Percentiles rank a stretch among this genome's conserved stretches.
Evolutionary conservation across 2,113 vertebrate genomes (phyloP).

Genomic region (Perognathus longimembris): DNA sequence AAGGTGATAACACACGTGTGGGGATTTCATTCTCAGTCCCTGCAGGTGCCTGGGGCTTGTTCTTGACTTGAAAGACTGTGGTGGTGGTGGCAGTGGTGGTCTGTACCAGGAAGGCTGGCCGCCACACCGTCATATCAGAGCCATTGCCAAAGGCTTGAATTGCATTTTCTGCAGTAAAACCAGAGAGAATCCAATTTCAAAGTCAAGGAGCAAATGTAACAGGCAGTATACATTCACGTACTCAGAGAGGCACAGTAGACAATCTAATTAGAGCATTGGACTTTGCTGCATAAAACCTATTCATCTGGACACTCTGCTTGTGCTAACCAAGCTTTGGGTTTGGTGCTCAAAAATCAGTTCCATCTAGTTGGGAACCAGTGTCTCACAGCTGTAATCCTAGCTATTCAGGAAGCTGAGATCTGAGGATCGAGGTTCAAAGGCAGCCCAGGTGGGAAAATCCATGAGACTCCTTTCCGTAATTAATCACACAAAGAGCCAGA

Average conservation of each 20-base stretch:
- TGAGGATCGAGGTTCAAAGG: too few relatives aligned
- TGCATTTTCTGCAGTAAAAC: conserved; percentile 92
- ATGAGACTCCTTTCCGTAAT: too few relatives aligned
- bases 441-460: too few relatives aligned
- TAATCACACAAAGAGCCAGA: too few relatives aligned
- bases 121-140: conserved; percentile 96
- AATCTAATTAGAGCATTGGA: background rate
- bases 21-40: conserved; percentile 91
- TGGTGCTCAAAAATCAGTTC: conserved; percentile 35
- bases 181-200: conserved; percentile 74
- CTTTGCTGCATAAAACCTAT: conserved; percentile 31
- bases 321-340: background rate
- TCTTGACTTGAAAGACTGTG: conserved; percentile 87
- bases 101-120: conserved; percentile 91
- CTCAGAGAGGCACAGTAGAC: conserved; percentile 17
- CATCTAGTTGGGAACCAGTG: background rate
- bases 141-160: conserved; percentile 98
- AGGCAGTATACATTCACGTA: conserved; percentile 43
- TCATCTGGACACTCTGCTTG: background rate
- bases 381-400: too few relatives aligned
- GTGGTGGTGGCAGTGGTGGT: conserved; percentile 89
- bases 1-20: conserved; percentile 89
- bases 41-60: conserved; percentile 72
- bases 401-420: too few relatives aligned
- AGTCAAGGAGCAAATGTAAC: conserved; percentile 69